Percentiles rank a stretch among this genome's conserved stretches.
Conservation (phyloP, 1,140 invertebrate species). For the Drosophila quadrilineata region DNA sequence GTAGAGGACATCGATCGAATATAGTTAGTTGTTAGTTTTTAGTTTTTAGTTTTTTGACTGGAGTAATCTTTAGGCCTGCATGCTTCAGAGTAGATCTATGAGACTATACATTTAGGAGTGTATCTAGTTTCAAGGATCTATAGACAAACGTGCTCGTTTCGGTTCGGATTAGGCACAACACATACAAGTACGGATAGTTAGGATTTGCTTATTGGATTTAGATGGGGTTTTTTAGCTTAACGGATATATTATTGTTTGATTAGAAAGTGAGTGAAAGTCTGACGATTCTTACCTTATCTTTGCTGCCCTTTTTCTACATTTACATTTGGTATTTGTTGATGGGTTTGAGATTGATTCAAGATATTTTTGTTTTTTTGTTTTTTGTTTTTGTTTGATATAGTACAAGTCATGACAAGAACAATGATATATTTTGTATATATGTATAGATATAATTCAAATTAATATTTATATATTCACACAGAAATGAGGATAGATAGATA, state of each 20-base stretch:
- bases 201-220: constrained; percentile 35
- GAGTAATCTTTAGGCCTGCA: constrained; percentile 6
- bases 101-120: constrained; percentile 42
- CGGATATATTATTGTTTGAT: constrained; percentile 32
- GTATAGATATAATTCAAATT: constrained; percentile 55
- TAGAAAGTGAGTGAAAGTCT: constrained; percentile 36
- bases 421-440: constrained; percentile 61
- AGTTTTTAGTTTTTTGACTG: not conserved
- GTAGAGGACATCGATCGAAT: no score
- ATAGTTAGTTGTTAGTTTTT: no score
- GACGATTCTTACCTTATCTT: constrained; percentile 87
- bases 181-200: no score
- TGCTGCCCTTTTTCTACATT: constrained; percentile 90
- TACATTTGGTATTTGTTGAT: constrained; percentile 51
- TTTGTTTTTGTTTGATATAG: constrained; percentile 66
- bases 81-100: constrained; percentile 30
- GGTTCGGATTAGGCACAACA: constrained; percentile 55
- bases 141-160: constrained; percentile 60
- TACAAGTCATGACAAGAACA: constrained; percentile 77
- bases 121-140: no score
- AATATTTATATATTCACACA: constrained; percentile 62
- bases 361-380: constrained; percentile 61
- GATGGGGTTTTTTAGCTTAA: constrained; percentile 29
- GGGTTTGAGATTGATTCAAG: constrained; percentile 71
- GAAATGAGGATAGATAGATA: constrained; percentile 21